Conservation (phyloP, 2,888 invertebrate species). For the Eurytoma adleriae region DNA sequence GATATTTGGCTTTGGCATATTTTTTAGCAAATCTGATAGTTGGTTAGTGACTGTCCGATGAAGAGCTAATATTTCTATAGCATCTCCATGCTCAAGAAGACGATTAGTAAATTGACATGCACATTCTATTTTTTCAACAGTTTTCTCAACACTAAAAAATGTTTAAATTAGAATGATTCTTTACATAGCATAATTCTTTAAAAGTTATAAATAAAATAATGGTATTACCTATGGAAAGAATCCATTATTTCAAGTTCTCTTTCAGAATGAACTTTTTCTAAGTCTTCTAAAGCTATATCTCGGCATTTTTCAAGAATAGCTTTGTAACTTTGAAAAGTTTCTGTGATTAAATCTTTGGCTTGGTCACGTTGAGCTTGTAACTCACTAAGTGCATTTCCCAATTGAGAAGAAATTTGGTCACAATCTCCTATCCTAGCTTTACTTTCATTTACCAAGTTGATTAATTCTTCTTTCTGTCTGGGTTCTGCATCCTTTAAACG, state of each 20-base stretch:
- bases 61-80: constrained; percentile 89
- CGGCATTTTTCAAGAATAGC: constrained; percentile 88
- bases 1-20: constrained; percentile 88
- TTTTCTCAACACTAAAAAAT: constrained; percentile 83
- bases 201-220: constrained; percentile 11
- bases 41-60: constrained; percentile 88
- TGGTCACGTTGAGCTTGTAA: constrained; percentile 91
- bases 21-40: constrained; percentile 86
- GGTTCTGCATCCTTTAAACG: constrained; percentile 88
- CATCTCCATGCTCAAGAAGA: constrained; percentile 89
- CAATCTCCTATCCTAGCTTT: constrained; percentile 86
- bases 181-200: neutral
- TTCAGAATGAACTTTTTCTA: constrained; percentile 87
- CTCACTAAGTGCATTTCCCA: constrained; percentile 89
- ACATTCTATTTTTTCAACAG: constrained; percentile 89
- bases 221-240: constrained; percentile 81
- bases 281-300: constrained; percentile 85
- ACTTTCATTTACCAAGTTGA: constrained; percentile 85
- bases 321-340: constrained; percentile 88
- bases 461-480: constrained; percentile 86
- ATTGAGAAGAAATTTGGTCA: constrained; percentile 84
- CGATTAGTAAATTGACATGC: constrained; percentile 91
- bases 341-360: constrained; percentile 88
- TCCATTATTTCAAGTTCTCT: constrained; percentile 95
- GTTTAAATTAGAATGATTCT: constrained; percentile 12